A percentile compares a stretch with the other conserved stretches of the same genome.
Evolutionary conservation across 2,113 vertebrate genomes (phyloP).

Genomic region (Hydropotes inermis): DNA sequence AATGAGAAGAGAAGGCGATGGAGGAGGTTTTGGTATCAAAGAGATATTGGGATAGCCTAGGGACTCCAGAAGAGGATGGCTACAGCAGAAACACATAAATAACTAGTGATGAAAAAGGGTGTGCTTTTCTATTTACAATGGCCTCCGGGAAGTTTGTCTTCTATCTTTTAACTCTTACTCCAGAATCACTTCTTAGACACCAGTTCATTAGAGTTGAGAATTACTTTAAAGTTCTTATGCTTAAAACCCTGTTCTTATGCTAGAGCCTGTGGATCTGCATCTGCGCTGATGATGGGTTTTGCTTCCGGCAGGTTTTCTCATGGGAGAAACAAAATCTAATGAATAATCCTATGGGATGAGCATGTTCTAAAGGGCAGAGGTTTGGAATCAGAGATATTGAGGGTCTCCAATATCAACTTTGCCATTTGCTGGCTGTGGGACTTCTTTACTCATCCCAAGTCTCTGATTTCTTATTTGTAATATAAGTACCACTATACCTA

Average conservation of each 20-base stretch:
- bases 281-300: background rate
- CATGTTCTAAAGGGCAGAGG: background rate
- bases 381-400: conserved; percentile 1
- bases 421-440: background rate
- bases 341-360: conserved; percentile 8
- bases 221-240: conserved; percentile 23
- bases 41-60: background rate
- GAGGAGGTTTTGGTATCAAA: background rate
- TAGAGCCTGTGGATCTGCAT: background rate
- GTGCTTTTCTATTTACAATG: background rate
- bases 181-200: background rate
- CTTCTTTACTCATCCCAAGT: background rate
- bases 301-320: conserved; percentile 12
- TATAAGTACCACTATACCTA: background rate
- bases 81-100: background rate
- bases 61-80: background rate
- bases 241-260: background rate
- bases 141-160: background rate
- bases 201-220: conserved; percentile 19
- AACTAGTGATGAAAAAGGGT: background rate
- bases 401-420: conserved; percentile 2
- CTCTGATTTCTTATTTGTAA: background rate
- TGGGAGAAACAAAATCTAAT: background rate
- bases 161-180: conserved; percentile 25
- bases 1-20: conserved; percentile 20